A percentile compares a stretch with the other conserved stretches of the same genome.
These are phyloP conservation scores for Uropsilus gracilis DNA, from an alignment of 2,113 vertebrate species.

Conservation along the genomic window DNA sequence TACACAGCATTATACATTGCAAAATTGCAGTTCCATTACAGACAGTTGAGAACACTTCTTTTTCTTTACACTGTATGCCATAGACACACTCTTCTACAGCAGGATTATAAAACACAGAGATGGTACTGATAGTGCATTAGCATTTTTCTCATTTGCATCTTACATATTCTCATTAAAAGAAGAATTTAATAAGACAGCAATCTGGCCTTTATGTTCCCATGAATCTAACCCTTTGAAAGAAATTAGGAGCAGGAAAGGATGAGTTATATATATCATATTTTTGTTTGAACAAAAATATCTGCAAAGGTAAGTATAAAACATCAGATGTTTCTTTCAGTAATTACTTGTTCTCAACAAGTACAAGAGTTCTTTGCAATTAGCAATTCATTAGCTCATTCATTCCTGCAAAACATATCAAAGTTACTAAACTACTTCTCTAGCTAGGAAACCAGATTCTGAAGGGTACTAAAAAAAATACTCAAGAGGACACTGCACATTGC, in stretches of 20 bases:
- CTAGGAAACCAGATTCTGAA: background rate
- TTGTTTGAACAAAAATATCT: slow-evolving; percentile 9
- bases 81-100: background rate
- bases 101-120: background rate
- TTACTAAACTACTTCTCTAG: background rate
- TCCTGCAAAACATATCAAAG: background rate
- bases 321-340: slow-evolving; percentile 28
- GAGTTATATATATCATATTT: background rate
- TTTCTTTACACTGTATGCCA: background rate
- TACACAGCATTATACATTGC: background rate
- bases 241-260: background rate
- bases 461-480: background rate
- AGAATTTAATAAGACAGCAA: background rate
- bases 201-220: background rate
- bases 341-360: background rate
- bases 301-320: background rate
- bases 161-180: background rate
- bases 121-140: background rate
- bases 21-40: background rate
- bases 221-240: slow-evolving; percentile 35
- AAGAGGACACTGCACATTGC: background rate
- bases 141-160: slow-evolving; percentile 4
- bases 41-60: background rate
- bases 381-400: background rate
- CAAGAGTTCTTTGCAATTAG: background rate